A percentile compares a stretch with the other conserved stretches of the same genome.
Evolutionary conservation across 2,888 invertebrate genomes (phyloP).

Genomic region (Harpalus rufipes): DNA sequence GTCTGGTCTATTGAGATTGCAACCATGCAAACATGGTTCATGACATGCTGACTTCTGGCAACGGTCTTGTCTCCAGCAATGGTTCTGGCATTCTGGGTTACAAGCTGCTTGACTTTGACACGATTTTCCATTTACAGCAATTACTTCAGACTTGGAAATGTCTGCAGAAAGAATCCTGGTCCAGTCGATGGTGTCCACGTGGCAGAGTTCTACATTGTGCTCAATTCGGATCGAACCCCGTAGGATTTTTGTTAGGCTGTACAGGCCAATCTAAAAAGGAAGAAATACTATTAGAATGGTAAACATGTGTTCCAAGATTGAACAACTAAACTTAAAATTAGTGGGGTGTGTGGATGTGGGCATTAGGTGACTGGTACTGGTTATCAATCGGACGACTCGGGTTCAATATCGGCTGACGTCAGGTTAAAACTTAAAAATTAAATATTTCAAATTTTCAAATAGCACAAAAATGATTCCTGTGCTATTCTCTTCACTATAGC

Average conservation of each 20-base stretch:
- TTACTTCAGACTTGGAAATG: slow-evolving; percentile 52
- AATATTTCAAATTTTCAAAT: too few species aligned
- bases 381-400: too few species aligned
- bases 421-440: too few species aligned
- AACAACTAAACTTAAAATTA: too few species aligned
- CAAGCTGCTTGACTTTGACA: slow-evolving; percentile 67
- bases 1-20: slow-evolving; percentile 77
- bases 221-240: slow-evolving; percentile 90
- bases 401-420: too few species aligned
- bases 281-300: background rate
- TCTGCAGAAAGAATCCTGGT: slow-evolving; percentile 74
- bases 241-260: slow-evolving; percentile 85
- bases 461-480: too few species aligned
- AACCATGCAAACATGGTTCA: slow-evolving; percentile 89
- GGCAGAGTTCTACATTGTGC: slow-evolving; percentile 88
- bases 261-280: slow-evolving; percentile 84
- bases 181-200: slow-evolving; percentile 86
- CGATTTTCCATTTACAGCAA: slow-evolving; percentile 69
- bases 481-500: too few species aligned
- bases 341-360: too few species aligned
- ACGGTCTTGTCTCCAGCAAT: slow-evolving; percentile 77
- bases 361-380: too few species aligned
- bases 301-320: too few species aligned
- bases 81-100: slow-evolving; percentile 74
- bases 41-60: slow-evolving; percentile 84